Percentiles rank a stretch among this genome's conserved stretches.
Conservation (phyloP, 2,113 vertebrate species). For the Brachyistius frenatus region DNA sequence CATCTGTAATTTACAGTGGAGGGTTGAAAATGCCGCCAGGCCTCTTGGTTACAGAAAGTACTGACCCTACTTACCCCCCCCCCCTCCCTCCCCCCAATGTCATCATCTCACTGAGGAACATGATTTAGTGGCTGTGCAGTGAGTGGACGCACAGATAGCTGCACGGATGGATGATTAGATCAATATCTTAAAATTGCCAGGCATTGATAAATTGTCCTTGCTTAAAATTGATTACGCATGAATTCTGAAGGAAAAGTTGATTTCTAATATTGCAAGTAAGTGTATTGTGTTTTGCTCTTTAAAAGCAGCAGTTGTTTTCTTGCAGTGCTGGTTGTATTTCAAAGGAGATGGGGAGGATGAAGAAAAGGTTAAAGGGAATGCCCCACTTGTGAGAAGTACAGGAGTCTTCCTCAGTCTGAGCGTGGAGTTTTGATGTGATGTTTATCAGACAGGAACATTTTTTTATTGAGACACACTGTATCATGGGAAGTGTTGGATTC, state of each 20-base stretch:
- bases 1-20: slow-evolving; percentile 8
- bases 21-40: neutral
- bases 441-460: neutral
- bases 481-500: neutral
- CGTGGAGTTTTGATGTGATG: neutral
- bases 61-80: neutral
- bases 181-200: neutral
- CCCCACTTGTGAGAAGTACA: neutral
- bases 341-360: neutral
- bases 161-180: neutral
- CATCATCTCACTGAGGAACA: neutral
- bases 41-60: slow-evolving; percentile 1
- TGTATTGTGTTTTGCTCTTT: slow-evolving; percentile 1
- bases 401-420: too few relatives aligned
- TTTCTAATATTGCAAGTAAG: too few relatives aligned
- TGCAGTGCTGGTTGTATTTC: neutral
- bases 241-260: neutral
- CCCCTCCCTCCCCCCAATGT: neutral
- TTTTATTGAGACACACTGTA: neutral
- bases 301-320: neutral
- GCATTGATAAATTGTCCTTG: neutral
- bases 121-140: neutral
- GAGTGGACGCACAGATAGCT: neutral
- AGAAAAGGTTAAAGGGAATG: neutral
- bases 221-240: neutral